Evolutionary conservation across 2,113 vertebrate genomes (phyloP).

Genomic region (Apodemus sylvaticus): DNA sequence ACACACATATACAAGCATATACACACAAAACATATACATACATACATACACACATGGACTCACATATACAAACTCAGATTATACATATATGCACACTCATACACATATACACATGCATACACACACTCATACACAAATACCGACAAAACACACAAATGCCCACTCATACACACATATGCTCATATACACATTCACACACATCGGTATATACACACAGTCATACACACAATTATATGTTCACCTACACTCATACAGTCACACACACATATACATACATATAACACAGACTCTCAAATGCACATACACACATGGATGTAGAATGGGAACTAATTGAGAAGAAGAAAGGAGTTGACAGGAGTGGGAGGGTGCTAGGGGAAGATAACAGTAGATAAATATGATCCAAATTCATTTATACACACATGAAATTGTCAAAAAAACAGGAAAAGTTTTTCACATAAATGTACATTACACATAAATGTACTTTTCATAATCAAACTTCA

Average conservation of each 20-base stretch:
- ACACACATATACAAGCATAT: too few relatives aligned
- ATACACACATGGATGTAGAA: not conserved
- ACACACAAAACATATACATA: too few relatives aligned
- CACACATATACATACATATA: not conserved
- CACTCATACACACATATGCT: too few relatives aligned
- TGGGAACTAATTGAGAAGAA: not conserved
- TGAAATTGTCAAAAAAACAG: not conserved
- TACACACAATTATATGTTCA: not conserved
- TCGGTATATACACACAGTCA: not conserved
- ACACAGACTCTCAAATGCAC: not conserved
- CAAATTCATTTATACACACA: not conserved
- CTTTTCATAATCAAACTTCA: constrained; percentile 25
- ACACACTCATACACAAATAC: too few relatives aligned
- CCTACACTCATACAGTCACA: not conserved
- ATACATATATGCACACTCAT: too few relatives aligned
- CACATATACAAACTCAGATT: too few relatives aligned
- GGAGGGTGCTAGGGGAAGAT: not conserved
- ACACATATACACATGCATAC: too few relatives aligned
- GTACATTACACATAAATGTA: not conserved
- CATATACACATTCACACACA: not conserved
- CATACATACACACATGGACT: too few relatives aligned
- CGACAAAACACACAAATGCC: too few relatives aligned
- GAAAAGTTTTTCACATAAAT: not conserved
- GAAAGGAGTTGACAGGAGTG: not conserved
- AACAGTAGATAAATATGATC: not conserved